phyloP scores from a whole-genome alignment of 2,113 vertebrate species.

The Macquaria ambigua region DNA sequence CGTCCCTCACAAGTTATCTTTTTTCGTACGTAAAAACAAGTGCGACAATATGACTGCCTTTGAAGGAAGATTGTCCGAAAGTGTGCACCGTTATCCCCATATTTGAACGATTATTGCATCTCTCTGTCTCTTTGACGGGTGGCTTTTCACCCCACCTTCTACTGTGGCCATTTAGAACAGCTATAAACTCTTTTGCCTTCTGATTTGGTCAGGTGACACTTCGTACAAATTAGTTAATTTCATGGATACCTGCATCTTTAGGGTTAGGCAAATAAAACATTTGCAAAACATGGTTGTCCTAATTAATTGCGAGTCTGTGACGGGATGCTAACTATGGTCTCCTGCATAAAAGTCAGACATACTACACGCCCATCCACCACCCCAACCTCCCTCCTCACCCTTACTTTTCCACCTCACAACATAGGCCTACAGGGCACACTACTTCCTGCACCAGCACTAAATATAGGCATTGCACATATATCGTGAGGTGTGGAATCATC shows the following conservation, averaged over 20 bases:
- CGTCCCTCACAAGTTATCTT: neutral
- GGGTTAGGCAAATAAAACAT: neutral
- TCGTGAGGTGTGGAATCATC: neutral
- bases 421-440: neutral
- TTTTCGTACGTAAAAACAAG: neutral
- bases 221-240: neutral
- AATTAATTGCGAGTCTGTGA: neutral
- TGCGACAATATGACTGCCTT: too few species aligned
- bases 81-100: too few species aligned
- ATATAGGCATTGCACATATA: neutral
- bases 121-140: too few species aligned
- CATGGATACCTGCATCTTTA: neutral
- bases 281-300: neutral
- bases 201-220: too few species aligned
- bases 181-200: too few species aligned
- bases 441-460: neutral
- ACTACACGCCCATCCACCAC: neutral
- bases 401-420: neutral
- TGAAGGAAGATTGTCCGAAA: too few species aligned
- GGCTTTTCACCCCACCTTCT: too few species aligned
- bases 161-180: too few species aligned
- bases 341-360: neutral
- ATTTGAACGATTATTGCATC: too few species aligned
- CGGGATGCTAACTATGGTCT: neutral
- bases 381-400: neutral